phyloP scores from a whole-genome alignment of 2,797 vertebrate genomes.

The Mormyrops attenuatus region DNA sequence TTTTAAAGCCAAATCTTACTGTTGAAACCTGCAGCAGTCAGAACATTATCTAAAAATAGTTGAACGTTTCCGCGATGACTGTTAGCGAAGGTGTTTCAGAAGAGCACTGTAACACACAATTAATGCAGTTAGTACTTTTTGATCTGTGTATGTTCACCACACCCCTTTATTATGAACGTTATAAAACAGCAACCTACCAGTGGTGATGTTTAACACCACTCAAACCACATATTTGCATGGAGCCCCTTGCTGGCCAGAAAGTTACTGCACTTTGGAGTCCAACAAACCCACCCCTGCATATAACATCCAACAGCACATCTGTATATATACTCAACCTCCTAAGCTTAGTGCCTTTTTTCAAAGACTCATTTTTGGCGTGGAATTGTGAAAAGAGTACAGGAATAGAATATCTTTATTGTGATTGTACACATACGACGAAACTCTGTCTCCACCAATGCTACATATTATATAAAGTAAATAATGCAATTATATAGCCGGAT shows the following conservation, averaged over 20 bases:
- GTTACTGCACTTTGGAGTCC: neutral
- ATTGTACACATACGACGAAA: too few species aligned
- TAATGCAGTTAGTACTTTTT: neutral
- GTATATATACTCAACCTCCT: neutral
- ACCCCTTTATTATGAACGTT: neutral
- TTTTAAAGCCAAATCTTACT: neutral
- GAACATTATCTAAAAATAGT: neutral
- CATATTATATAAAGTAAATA: too few species aligned
- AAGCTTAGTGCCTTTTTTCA: neutral
- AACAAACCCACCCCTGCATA: neutral
- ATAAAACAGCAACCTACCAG: neutral
- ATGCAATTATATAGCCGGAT: too few species aligned
- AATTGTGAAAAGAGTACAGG: too few species aligned
- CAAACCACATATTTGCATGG: neutral
- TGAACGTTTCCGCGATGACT: neutral
- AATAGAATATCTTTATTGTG: too few species aligned
- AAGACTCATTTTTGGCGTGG: neutral
- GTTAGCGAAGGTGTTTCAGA: neutral
- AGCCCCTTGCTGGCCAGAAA: neutral
- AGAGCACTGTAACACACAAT: neutral
- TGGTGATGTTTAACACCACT: neutral
- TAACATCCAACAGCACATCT: neutral
- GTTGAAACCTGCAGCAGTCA: neutral
- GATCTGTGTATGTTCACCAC: neutral
- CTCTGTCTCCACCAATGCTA: too few species aligned